phyloP scores from a whole-genome alignment of 2,888 invertebrate species.

The Lithosia quadra region DNA sequence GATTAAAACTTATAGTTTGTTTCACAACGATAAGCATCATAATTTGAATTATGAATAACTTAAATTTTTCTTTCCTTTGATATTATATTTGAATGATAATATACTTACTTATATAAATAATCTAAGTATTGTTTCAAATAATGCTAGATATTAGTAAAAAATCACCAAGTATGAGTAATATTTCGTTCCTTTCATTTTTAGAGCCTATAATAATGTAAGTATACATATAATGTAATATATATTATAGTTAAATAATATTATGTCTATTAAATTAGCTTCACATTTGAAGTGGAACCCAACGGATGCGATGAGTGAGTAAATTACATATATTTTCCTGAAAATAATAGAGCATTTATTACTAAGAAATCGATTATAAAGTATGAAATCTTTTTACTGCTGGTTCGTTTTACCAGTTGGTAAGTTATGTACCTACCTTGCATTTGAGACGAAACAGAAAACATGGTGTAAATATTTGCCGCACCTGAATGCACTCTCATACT shows the following conservation, averaged over 20 bases:
- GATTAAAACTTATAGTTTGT: slow-evolving; percentile 20
- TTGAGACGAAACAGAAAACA: not conserved
- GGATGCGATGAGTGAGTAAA: slow-evolving; percentile 59
- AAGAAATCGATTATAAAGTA: not conserved
- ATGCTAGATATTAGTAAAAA: slow-evolving; percentile 41
- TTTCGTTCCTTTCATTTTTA: slow-evolving; percentile 35
- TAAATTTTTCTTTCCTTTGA: slow-evolving; percentile 17
- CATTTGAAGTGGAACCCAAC: slow-evolving; percentile 63
- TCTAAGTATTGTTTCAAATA: slow-evolving; percentile 45
- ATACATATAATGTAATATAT: slow-evolving; percentile 31
- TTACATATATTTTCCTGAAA: slow-evolving; percentile 84
- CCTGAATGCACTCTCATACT: not conserved
- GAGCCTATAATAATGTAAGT: slow-evolving; percentile 28
- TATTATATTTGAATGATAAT: slow-evolving; percentile 23
- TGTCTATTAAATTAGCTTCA: slow-evolving; percentile 53
- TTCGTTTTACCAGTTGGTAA: slow-evolving; percentile 26
- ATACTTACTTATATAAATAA: not conserved
- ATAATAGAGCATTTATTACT: slow-evolving; percentile 35
- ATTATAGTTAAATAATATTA: slow-evolving; percentile 40
- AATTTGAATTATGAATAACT: slow-evolving; percentile 11
- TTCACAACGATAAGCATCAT: slow-evolving; percentile 29
- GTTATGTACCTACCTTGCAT: not conserved
- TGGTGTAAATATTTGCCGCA: not conserved
- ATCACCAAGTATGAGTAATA: slow-evolving; percentile 37
- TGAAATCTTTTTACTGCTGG: not conserved